Evolutionary conservation across 2,113 vertebrate species (phyloP).

Genomic region (Canis aureus): DNA sequence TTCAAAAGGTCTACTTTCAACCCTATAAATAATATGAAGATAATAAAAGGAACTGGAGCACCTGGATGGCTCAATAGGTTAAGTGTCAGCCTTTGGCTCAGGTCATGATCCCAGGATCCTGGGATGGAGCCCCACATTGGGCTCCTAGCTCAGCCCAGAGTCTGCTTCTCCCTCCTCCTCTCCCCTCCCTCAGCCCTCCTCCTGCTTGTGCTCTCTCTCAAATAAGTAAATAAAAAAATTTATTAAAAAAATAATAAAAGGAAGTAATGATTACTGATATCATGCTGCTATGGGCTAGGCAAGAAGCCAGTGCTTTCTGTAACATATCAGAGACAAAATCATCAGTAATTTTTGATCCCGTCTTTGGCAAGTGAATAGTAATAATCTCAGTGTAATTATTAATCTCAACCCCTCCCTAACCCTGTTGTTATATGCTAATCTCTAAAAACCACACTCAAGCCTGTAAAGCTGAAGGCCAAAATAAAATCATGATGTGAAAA

Average conservation of each 20-base stretch:
- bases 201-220: not conserved
- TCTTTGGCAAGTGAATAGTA: not conserved
- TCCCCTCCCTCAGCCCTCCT: not conserved
- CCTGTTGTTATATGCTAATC: not conserved
- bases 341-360: not conserved
- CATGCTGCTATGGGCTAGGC: not conserved
- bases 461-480: constrained; percentile 1
- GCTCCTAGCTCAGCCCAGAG: not conserved
- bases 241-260: constrained; percentile 36
- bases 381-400: not conserved
- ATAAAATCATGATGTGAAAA: not conserved
- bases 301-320: not conserved
- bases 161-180: not conserved
- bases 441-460: not conserved
- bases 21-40: not conserved
- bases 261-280: not conserved
- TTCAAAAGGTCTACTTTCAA: not conserved
- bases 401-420: not conserved
- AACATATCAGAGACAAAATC: not conserved
- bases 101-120: not conserved
- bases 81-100: not conserved
- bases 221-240: not conserved
- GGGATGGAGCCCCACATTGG: not conserved
- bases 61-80: not conserved
- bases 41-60: not conserved